phyloP scores from a whole-genome alignment of 2,888 invertebrate genomes.

The Stramonita haemastoma region DNA sequence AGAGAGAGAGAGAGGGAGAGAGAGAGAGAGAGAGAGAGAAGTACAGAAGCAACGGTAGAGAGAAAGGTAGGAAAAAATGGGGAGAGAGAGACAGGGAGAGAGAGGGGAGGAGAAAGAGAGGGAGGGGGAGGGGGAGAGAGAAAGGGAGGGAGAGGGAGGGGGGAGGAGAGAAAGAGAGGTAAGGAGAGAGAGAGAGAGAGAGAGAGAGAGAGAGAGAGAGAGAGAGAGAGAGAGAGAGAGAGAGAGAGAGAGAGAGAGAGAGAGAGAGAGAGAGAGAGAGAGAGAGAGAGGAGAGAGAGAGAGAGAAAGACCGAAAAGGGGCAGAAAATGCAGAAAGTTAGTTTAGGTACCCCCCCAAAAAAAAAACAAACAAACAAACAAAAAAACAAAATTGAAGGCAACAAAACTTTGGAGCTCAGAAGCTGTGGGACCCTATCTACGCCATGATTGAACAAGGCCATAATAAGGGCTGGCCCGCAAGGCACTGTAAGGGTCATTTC shows the following conservation, averaged over 20 bases:
- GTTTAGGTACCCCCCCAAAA: not conserved
- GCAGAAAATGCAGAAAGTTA: not conserved
- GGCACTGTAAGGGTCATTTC: too few relatives aligned
- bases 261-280: not conserved
- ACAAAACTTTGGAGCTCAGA: too few relatives aligned
- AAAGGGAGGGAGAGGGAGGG: not conserved
- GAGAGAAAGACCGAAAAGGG: not conserved
- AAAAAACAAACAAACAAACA: too few relatives aligned
- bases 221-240: not conserved
- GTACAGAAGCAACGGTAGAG: too few relatives aligned
- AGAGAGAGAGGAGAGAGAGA: conserved; percentile 14
- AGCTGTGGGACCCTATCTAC: too few relatives aligned
- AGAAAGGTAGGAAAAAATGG: not conserved
- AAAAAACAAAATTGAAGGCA: too few relatives aligned
- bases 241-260: not conserved
- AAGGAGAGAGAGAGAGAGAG: conserved; percentile 1
- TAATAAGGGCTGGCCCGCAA: too few relatives aligned
- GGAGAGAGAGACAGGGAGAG: not conserved
- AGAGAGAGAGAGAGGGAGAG: not conserved
- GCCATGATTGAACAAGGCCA: too few relatives aligned
- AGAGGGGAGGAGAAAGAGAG: not conserved
- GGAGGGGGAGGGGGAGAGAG: not conserved
- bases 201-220: not conserved
- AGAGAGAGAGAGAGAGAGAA: not conserved
- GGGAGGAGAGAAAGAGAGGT: not conserved